Evolutionary conservation across 1,140 invertebrate genomes (phyloP).

Genomic region (Mycetomoellerius zeteki): DNA sequence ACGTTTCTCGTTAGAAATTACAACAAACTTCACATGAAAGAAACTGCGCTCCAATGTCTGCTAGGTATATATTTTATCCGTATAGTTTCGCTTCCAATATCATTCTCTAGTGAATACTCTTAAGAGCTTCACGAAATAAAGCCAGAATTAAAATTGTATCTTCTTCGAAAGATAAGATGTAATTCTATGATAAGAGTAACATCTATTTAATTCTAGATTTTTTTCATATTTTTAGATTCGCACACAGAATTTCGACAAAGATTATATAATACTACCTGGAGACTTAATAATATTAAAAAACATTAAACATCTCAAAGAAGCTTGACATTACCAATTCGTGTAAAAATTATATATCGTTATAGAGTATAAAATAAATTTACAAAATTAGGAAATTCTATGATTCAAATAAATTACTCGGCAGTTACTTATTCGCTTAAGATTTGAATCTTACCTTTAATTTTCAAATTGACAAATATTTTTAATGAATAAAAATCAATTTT

Average conservation of each 20-base stretch:
- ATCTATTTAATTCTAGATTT: neutral
- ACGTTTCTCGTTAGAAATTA: conserved; percentile 45
- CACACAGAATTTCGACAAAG: neutral
- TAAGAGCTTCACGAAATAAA: conserved; percentile 24
- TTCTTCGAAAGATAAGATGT: conserved; percentile 1
- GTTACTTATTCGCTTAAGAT: neutral
- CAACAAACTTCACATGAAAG: conserved; percentile 8
- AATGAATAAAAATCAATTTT: neutral
- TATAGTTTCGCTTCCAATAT: neutral
- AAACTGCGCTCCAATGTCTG: neutral
- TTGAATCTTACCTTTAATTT: neutral
- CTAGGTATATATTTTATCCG: conserved; percentile 37
- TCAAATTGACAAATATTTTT: neutral
- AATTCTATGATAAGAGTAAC: conserved; percentile 17
- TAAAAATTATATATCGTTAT: neutral
- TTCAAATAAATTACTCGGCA: neutral
- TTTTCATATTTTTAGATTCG: neutral
- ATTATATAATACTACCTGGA: neutral
- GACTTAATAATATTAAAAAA: neutral
- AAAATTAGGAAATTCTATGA: neutral
- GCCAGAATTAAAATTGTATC: neutral
- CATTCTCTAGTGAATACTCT: neutral
- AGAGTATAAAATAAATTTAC: neutral
- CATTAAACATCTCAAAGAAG: neutral
- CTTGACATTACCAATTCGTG: neutral